Evolutionary conservation across 53 echinoderm and acorn worm species (phyloP).

Genomic region (Holothuria scabra): DNA sequence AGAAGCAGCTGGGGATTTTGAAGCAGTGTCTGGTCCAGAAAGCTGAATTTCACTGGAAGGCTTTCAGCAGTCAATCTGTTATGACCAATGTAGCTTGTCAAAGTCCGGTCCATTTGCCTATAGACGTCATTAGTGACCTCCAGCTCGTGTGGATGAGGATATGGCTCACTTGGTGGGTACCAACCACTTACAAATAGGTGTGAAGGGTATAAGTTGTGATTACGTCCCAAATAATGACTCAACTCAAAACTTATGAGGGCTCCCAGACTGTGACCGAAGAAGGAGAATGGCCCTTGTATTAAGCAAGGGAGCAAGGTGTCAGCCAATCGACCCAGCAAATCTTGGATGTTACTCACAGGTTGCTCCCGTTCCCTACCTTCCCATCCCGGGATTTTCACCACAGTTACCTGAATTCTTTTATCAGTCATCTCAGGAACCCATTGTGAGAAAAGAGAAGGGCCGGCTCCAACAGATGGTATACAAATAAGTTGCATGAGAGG

Average conservation of each 20-base stretch:
- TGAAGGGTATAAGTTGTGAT: slow-evolving; percentile 75
- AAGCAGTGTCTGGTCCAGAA: slow-evolving; percentile 82
- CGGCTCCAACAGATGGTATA: slow-evolving; percentile 89
- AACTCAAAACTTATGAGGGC: slow-evolving; percentile 90
- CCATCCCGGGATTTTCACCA: slow-evolving; percentile 90
- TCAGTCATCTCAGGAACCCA: slow-evolving; percentile 81
- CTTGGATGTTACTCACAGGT: slow-evolving; percentile 77
- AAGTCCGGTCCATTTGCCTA: slow-evolving; percentile 77
- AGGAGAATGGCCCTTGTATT: slow-evolving; percentile 73
- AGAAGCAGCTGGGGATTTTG: slow-evolving; percentile 82
- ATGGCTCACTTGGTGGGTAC: slow-evolving; percentile 91
- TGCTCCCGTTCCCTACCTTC: slow-evolving; percentile 89
- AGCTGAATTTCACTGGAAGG: slow-evolving; percentile 88
- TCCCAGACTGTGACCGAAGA: slow-evolving; percentile 97
- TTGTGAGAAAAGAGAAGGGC: slow-evolving; percentile 78
- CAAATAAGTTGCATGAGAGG: slow-evolving; percentile 84
- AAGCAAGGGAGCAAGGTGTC: slow-evolving; percentile 78
- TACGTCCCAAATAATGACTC: slow-evolving; percentile 78
- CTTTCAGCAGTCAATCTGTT: slow-evolving; percentile 68
- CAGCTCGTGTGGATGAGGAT: slow-evolving; percentile 93
- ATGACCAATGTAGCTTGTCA: slow-evolving; percentile 75
- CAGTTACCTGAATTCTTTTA: slow-evolving; percentile 77
- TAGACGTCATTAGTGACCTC: slow-evolving; percentile 79
- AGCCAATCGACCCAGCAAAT: slow-evolving; percentile 75
- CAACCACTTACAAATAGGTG: slow-evolving; percentile 90